These are phyloP conservation scores for Mesoclemmys tuberculata DNA, from an alignment of 2,113 vertebrate genomes.

Conservation along the genomic window DNA sequence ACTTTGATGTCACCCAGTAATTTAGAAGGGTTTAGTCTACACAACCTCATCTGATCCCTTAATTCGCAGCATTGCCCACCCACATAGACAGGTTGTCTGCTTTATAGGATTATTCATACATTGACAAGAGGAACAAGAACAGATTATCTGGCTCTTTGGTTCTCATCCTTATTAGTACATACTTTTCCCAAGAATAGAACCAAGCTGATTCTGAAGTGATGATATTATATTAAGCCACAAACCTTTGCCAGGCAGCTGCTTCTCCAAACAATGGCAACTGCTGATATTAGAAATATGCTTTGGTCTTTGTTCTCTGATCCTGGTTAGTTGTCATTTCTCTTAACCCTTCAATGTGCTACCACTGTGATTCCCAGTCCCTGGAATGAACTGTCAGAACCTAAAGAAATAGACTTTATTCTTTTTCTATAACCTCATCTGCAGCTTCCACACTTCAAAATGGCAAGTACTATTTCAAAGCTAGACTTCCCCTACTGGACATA, in stretches of 20 bases:
- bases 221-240: not conserved
- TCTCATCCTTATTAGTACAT: not conserved
- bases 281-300: not conserved
- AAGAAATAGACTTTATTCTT: slow-evolving; percentile 10
- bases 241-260: not conserved
- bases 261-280: not conserved
- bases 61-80: not conserved
- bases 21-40: not conserved
- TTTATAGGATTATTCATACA: not conserved
- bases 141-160: not conserved
- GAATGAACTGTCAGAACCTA: not conserved
- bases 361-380: not conserved
- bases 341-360: not conserved
- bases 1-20: not conserved
- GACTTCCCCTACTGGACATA: not conserved
- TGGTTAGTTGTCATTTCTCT: not conserved
- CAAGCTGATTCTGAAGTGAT: not conserved
- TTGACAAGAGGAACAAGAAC: not conserved
- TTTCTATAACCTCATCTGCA: not conserved
- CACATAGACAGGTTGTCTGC: not conserved
- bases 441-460: slow-evolving; percentile 7
- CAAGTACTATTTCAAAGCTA: not conserved
- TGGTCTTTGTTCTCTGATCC: not conserved
- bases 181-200: not conserved
- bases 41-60: not conserved